A percentile compares a stretch with the other conserved stretches of the same genome.
These are phyloP conservation scores for Helleia helle DNA, from an alignment of 2,888 invertebrate genomes.

Conservation along the genomic window DNA sequence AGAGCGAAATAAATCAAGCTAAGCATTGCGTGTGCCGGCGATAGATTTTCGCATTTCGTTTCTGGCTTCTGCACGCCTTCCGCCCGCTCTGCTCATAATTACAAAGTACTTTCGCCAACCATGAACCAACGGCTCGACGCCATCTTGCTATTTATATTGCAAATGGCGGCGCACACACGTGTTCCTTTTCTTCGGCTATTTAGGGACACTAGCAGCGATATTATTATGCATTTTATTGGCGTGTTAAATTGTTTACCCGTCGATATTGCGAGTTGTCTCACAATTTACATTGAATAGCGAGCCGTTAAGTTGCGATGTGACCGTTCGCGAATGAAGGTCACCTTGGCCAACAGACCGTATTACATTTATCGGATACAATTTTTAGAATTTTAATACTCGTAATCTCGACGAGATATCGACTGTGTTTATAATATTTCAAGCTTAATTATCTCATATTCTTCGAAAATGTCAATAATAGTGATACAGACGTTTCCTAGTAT, in stretches of 20 bases:
- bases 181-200: conserved; percentile 57
- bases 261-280: conserved; percentile 36
- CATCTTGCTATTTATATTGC: conserved; percentile 71
- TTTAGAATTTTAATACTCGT: conserved; percentile 2
- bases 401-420: too few species aligned
- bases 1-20: conserved; percentile 68
- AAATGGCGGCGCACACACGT: conserved; percentile 62
- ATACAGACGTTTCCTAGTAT: too few species aligned
- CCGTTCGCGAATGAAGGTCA: conserved; percentile 53
- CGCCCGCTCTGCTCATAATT: conserved; percentile 58
- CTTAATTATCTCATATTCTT: too few species aligned
- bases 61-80: conserved; percentile 46
- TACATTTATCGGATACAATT: conserved; percentile 31
- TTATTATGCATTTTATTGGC: conserved; percentile 2
- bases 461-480: background rate
- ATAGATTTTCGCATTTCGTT: conserved; percentile 61
- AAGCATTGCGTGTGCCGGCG: conserved; percentile 64
- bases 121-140: conserved; percentile 55
- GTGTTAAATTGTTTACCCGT: conserved; percentile 1
- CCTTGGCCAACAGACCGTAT: conserved; percentile 51
- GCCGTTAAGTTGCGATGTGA: conserved; percentile 51
- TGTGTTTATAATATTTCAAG: too few species aligned
- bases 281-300: conserved; percentile 66
- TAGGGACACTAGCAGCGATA: conserved; percentile 28
- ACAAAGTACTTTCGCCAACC: conserved; percentile 69